Base-by-base conservation (phyloP, 2,888 invertebrate genomes). In the Teleiodes luculella region DNA sequence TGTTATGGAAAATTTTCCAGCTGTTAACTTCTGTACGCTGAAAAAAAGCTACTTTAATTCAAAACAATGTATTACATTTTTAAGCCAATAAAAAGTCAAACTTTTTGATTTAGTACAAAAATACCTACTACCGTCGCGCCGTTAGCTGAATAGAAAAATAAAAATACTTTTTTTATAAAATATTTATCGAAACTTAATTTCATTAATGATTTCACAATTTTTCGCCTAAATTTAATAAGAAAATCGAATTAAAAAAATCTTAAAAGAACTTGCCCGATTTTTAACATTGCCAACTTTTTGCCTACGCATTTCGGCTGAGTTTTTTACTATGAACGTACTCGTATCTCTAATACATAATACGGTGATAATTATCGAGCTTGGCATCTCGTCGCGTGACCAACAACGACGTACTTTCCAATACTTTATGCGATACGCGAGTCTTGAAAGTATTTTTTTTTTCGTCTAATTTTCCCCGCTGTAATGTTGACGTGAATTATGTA, bases 401-500 rank as follows among this genome's bases (percentile, higher is more conserved):
- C 36, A 30, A 43, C 20, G 14, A 11, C 16, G 47, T 51, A 56
- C 58, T 58, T 58, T 58, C 58, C 55, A 51, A 50, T 35, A 47
- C 39, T 41, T 51, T 50, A 56, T 55, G 47, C 55, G 55, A 56
- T 58, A 53, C 53, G 52, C 36, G 53, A 53, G 52, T 48, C 58
- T 53, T 43, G 58, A 58, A 58, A 58, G 58, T 58, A 58, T 41
- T 58, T 55, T 58, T 55, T 58, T 54, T 55, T 46, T 49, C 31
- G 7, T 30, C 13, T 35, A 43, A 54, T 54, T 58, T 58, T 55
- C 55, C 56, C 52, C 55, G 52, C 41, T 54, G 57, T 57, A 43
- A 57, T 57, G 57, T 45, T 54, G 43, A 24, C 20, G 56, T 57
- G 43, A 57, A 57, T 57, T 53, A 50, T 50, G 36, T 54, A 57